Evolutionary conservation across 2,888 invertebrate species (phyloP), one percentile per base, ranked within the genome.

Genomic region (Bombylius discolor): DNA sequence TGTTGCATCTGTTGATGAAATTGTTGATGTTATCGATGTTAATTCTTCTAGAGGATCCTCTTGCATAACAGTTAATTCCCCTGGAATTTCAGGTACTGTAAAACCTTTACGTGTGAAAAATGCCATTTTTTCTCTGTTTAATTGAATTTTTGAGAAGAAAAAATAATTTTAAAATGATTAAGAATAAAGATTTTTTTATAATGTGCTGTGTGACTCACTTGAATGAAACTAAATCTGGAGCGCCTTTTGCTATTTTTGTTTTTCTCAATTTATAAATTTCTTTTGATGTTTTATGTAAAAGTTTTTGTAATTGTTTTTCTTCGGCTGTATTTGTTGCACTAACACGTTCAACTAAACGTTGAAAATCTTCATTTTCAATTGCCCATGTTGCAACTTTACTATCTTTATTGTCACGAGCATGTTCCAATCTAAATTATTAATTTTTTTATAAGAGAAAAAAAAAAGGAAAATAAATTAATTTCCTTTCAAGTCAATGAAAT

Each of bases 221-320:
- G 77, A 94, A 95, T 51, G 93, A 91, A 65, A 92, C 87, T 62
- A 92, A 79, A 74, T 95, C 93, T 0, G 94, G 93, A 69, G 90
- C 89, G 61, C 91, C 85, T 65, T 88, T 87, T 51, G 90, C 89
- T 63, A 88, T 87, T 68, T 89, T 84, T 52, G 89, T 89, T 73
- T 90, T 88, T 62, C 94, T 77, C 59, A 96, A 77, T 64, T 91
- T 87, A 75, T 94, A 91, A 64, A 95, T 91, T 76, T 96, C 95
- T 68, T 90, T 82, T 58, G 90, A 90, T 12, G 93, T 92, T 69
- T 89, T 86, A 75, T 87, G 84, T 63, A 95, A 78, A 72, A 94
- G 81, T 65, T 89, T 85, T 71, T 89, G 83, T 63, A 88, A 81
- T 56, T 70, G 68, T 55, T 74, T 73, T 66, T 88, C 85, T 59